Evolutionary conservation across 2,888 invertebrate species (phyloP).

Genomic region (Lepidonotus clava): DNA sequence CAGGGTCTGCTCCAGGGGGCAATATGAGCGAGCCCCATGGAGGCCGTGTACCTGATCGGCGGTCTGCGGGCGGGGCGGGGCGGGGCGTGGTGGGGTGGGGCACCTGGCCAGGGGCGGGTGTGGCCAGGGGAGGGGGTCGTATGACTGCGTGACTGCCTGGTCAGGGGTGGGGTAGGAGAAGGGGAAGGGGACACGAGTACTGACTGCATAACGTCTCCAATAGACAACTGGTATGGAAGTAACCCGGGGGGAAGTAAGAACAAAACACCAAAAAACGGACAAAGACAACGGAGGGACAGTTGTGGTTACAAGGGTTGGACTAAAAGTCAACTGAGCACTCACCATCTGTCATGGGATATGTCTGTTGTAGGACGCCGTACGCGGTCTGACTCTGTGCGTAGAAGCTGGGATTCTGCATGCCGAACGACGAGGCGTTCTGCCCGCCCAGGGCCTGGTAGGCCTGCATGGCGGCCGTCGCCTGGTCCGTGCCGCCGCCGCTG

Average conservation of each 20-base stretch:
- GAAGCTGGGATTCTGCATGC: slow-evolving; percentile 64
- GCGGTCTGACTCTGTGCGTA: slow-evolving; percentile 60
- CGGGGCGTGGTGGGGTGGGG: background rate
- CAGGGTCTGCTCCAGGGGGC: background rate
- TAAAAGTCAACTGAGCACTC: no score
- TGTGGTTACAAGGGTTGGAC: no score
- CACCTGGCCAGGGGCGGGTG: background rate
- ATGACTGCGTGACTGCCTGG: background rate
- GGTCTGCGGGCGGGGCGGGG: background rate
- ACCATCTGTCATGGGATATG: slow-evolving; percentile 60
- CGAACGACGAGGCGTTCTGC: slow-evolving; percentile 62
- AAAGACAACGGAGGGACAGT: no score
- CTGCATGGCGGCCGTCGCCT: slow-evolving; percentile 62
- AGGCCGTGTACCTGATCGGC: background rate
- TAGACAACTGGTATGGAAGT: no score
- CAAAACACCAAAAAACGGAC: no score
- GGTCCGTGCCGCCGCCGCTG: slow-evolving; percentile 37
- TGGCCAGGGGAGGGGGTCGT: slow-evolving; percentile 8
- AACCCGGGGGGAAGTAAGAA: no score
- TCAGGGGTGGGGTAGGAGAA: background rate
- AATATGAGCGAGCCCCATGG: background rate
- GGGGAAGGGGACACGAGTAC: no score
- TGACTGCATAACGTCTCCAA: no score
- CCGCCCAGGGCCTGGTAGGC: slow-evolving; percentile 64
- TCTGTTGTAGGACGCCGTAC: slow-evolving; percentile 60